Conservation (phyloP, 2,113 vertebrate species). For the Aramus guarauna region DNA sequence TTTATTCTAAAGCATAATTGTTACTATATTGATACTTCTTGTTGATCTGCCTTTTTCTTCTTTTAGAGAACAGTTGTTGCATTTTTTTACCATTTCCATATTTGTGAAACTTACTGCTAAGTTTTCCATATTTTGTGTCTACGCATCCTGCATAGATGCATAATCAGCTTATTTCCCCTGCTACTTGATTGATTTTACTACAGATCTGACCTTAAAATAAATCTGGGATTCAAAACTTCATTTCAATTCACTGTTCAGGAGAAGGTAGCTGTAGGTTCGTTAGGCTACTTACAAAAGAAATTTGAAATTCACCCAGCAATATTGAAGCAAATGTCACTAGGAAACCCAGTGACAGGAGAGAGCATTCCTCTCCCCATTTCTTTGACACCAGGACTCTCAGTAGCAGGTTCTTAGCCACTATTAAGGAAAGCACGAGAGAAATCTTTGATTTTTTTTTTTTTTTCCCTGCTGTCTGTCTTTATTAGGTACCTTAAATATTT, state of each 20-base stretch:
- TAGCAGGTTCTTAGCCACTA: neutral
- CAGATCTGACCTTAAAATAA: neutral
- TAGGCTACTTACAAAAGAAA: neutral
- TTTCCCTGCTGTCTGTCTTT: neutral
- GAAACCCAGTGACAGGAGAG: neutral
- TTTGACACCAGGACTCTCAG: neutral
- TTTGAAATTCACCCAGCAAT: neutral
- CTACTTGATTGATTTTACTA: neutral
- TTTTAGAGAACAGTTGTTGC: neutral
- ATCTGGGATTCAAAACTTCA: neutral
- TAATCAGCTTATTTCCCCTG: neutral
- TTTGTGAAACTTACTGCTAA: neutral
- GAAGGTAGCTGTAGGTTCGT: neutral
- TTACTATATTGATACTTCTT: neutral
- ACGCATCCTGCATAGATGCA: neutral
- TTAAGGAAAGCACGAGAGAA: neutral
- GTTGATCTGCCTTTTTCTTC: neutral
- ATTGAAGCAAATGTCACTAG: neutral
- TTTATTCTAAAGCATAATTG: neutral
- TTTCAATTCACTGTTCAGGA: neutral
- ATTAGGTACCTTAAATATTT: neutral
- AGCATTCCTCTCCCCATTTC: neutral
- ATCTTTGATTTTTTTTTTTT: neutral
- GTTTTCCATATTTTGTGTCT: neutral
- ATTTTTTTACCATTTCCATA: neutral